phyloP scores from a whole-genome alignment of 2,113 vertebrate genomes.

The Rattus rattus region DNA sequence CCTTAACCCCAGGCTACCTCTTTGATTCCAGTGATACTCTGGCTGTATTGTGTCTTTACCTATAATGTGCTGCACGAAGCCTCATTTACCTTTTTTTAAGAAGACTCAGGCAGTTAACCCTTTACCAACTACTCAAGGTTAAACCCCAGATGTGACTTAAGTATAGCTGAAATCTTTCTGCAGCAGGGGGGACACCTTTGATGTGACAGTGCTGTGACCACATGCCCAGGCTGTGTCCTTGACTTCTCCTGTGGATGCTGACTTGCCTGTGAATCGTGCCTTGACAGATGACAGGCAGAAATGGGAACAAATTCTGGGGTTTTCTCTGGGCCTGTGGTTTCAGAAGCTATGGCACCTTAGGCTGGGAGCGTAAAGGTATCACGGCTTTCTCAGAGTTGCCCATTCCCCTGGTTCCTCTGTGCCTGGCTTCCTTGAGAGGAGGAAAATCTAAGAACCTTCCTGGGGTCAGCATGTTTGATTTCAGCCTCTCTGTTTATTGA shows the following conservation, averaged over 20 bases:
- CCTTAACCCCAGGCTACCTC: not conserved
- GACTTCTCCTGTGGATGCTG: not conserved
- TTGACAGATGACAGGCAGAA: not conserved
- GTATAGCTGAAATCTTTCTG: not conserved
- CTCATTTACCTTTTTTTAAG: not conserved
- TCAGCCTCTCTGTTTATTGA: not conserved
- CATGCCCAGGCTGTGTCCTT: not conserved
- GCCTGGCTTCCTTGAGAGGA: not conserved
- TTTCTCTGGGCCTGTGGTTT: not conserved
- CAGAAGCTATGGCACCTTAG: not conserved
- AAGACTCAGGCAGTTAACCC: not conserved
- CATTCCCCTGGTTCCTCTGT: not conserved
- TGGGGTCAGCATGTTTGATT: not conserved
- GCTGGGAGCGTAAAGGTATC: not conserved
- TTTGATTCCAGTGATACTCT: not conserved
- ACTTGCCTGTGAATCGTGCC: not conserved
- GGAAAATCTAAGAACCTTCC: not conserved
- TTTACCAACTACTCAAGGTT: not conserved
- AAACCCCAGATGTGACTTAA: not conserved
- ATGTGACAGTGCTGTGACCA: not conserved
- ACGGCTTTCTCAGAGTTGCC: not conserved
- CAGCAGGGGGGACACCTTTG: not conserved
- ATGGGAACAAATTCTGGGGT: not conserved
- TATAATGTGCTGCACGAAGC: not conserved
- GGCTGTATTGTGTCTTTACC: not conserved